phyloP scores from a whole-genome alignment of 2,888 invertebrate species.

The Andrena praecox region DNA sequence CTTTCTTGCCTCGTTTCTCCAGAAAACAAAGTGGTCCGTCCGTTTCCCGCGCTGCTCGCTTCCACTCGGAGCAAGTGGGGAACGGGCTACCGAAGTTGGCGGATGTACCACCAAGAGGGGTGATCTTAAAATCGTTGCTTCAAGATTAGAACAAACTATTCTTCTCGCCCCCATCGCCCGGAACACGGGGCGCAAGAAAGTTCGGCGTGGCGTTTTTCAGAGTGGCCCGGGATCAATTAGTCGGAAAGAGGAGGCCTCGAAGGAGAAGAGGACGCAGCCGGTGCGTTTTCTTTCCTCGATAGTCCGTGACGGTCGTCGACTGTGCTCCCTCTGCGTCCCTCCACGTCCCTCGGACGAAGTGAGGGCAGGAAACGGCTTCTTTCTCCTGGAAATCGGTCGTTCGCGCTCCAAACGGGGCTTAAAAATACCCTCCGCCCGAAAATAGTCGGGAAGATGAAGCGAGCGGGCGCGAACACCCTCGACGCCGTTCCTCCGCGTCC shows the following conservation, averaged over 20 bases:
- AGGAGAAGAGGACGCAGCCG: slow-evolving; percentile 20
- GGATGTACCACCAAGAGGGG: no score
- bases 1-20: no score
- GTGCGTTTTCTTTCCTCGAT: slow-evolving; percentile 58
- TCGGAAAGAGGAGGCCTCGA: slow-evolving; percentile 11
- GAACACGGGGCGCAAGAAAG: background rate
- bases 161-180: no score
- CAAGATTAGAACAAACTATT: no score
- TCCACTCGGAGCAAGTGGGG: no score
- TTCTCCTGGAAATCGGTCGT: slow-evolving; percentile 67
- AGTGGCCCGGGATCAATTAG: slow-evolving; percentile 60
- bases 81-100: no score
- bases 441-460: slow-evolving; percentile 56
- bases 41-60: no score
- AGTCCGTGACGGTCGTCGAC: slow-evolving; percentile 52
- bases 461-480: slow-evolving; percentile 46
- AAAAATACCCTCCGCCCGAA: slow-evolving; percentile 79
- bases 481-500: slow-evolving; percentile 5
- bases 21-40: no score
- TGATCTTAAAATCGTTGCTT: no score
- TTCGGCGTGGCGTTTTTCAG: slow-evolving; percentile 24
- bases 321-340: background rate
- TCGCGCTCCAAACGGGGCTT: slow-evolving; percentile 74
- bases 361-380: slow-evolving; percentile 60
- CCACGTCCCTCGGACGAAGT: background rate